Evolutionary conservation across 2,888 invertebrate genomes (phyloP), one percentile per base, ranked within the genome.

Genomic region (Resseliella maxima): DNA sequence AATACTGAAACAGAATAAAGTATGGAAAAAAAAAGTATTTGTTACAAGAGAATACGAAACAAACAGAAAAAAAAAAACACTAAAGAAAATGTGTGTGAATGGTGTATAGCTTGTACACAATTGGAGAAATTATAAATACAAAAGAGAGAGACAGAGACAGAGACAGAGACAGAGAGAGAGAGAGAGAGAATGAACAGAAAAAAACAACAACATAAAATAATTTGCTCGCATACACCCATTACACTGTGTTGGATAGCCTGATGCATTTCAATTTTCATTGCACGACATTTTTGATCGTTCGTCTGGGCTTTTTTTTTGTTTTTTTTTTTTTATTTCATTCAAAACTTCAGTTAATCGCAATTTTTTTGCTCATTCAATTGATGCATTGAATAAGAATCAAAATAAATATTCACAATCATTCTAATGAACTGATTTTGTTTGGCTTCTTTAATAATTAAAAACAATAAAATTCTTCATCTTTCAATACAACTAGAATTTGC

Each of bases 31-130:
- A 59, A 59, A 59, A 59, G 24, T n/a, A n/a, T n/a, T n/a, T 41
- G 41, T 59, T 59, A 59, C 24, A 24, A 59, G 59, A 59, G 59
- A 59, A 72, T 31, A 72, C 31, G 31, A 72, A 72, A 72, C 21
- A 18, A 18, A 18, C n/a, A 45, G 21, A 18, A 72, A 31, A 35
- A 35, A 31, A 72, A 31, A 27, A 31, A 72, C 31, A 12, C 31
- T 72, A 72, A 72, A 72, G 12, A 72, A 72, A 72, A 72, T 72
- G 72, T 72, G 72, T 72, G 72, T 72, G 72, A 72, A 72, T 35
- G 31, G 31, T 72, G 72, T 72, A 72, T 72, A 72, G 31, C 31
- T 31, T 15, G 24, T n/a, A 18, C 72, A 35, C 72, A 72, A 31
- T 72, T 72, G 72, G 27, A 72, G 35, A 72, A 31, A 72, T 31